Percentiles rank a stretch among this genome's conserved stretches.
Evolutionary conservation across 2,797 vertebrate genomes (phyloP).

Genomic region (Lagothrix lagotricha): DNA sequence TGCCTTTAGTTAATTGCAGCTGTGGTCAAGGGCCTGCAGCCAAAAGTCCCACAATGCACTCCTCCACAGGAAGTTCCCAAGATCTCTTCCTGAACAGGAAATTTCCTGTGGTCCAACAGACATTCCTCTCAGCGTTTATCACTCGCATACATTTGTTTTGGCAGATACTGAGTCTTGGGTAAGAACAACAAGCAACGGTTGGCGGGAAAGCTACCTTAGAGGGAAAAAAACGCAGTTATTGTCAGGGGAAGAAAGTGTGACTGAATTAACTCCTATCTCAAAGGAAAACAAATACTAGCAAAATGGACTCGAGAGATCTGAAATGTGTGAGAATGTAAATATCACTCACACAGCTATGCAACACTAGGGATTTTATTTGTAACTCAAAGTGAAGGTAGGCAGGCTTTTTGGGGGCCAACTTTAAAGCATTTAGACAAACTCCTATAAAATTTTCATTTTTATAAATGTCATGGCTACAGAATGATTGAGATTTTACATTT

Average conservation of each 20-base stretch:
- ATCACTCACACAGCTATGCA: neutral
- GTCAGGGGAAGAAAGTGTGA: constrained; percentile 71
- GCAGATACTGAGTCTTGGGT: constrained; percentile 83
- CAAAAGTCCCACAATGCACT: constrained; percentile 90
- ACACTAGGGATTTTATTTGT: neutral
- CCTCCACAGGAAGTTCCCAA: constrained; percentile 92
- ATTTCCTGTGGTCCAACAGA: constrained; percentile 93
- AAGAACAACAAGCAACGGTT: constrained; percentile 83
- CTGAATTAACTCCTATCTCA: constrained; percentile 71
- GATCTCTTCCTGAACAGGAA: constrained; percentile 94
- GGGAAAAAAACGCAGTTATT: constrained; percentile 52
- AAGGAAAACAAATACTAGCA: constrained; percentile 67
- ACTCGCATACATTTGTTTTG: constrained; percentile 86
- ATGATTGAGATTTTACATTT: neutral
- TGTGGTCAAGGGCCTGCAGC: constrained; percentile 86
- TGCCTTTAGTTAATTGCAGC: constrained; percentile 82
- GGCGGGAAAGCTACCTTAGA: constrained; percentile 67
- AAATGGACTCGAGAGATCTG: neutral
- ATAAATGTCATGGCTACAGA: neutral
- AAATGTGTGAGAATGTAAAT: neutral
- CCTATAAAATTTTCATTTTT: neutral
- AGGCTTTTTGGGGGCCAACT: neutral
- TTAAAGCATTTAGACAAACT: neutral
- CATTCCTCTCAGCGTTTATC: constrained; percentile 87
- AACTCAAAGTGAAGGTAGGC: neutral